Evolutionary conservation across 2,113 vertebrate genomes (phyloP).

Genomic region (Leuciscus idus): DNA sequence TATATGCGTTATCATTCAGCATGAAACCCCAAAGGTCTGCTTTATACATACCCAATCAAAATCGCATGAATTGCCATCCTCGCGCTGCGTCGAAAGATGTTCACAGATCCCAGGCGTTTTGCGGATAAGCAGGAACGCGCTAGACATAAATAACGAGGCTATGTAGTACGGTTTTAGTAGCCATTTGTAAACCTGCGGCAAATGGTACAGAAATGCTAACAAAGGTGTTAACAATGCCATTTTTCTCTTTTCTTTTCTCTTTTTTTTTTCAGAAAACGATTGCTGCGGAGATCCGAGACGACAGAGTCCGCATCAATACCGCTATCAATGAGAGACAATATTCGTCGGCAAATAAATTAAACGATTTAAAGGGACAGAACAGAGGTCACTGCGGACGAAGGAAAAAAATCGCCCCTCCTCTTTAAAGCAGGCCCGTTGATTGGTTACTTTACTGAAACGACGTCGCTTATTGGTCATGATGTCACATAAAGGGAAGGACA

Average conservation of each 20-base stretch:
- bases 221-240: constrained; percentile 91
- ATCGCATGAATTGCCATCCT: constrained; percentile 95
- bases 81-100: constrained; percentile 84
- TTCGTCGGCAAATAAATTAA: constrained; percentile 37
- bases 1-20: neutral
- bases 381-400: constrained; percentile 67
- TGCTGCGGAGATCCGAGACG: neutral
- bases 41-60: constrained; percentile 89
- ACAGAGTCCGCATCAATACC: neutral
- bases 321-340: neutral
- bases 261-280: neutral
- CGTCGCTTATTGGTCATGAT: constrained; percentile 32
- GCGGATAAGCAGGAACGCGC: constrained; percentile 85
- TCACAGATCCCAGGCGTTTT: constrained; percentile 89
- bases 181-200: constrained; percentile 92
- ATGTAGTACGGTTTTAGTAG: constrained; percentile 88
- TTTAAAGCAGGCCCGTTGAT: neutral
- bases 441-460: neutral
- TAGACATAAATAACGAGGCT: constrained; percentile 84
- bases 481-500: constrained; percentile 8
- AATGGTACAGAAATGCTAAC: constrained; percentile 84
- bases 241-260: constrained; percentile 42
- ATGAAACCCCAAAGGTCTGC: neutral
- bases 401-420: neutral
- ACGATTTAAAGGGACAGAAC: constrained; percentile 60